phyloP scores from a whole-genome alignment of 2,888 invertebrate genomes.

The Limnephilus rhombicus region DNA sequence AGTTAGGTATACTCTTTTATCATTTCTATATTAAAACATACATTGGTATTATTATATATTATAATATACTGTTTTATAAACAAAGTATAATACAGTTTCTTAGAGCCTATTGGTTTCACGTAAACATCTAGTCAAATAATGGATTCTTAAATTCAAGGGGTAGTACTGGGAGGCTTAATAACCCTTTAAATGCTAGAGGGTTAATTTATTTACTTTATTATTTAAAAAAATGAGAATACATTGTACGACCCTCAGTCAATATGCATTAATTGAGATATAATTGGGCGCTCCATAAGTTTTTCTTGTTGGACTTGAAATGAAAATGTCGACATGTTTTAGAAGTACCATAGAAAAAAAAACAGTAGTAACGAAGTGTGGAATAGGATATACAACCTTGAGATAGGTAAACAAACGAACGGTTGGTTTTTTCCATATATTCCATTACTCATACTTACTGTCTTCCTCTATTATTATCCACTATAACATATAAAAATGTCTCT shows the following conservation, averaged over 20 bases:
- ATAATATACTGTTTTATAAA: slow-evolving; percentile 24
- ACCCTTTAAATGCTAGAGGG: neutral
- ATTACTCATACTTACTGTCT: too few species aligned
- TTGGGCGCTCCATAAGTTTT: neutral
- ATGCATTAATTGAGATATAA: neutral
- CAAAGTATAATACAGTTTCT: slow-evolving; percentile 57
- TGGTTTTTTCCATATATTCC: too few species aligned
- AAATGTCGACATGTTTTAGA: too few species aligned
- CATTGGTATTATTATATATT: slow-evolving; percentile 28
- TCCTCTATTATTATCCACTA: neutral
- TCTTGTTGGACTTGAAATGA: neutral
- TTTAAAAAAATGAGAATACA: neutral
- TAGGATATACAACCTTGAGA: too few species aligned
- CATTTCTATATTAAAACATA: slow-evolving; percentile 36
- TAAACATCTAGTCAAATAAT: slow-evolving; percentile 12
- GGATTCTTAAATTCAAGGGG: neutral
- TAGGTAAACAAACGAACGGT: too few species aligned
- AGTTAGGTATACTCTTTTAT: slow-evolving; percentile 51
- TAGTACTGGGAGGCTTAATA: neutral
- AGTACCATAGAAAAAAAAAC: too few species aligned
- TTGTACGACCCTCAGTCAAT: neutral
- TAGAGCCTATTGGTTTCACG: slow-evolving; percentile 4
- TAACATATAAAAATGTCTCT: neutral
- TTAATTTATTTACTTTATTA: neutral
- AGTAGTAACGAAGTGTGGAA: too few species aligned